Evolutionary conservation across 2,797 vertebrate species (phyloP).

Genomic region (Eupleurogrammus muticus): DNA sequence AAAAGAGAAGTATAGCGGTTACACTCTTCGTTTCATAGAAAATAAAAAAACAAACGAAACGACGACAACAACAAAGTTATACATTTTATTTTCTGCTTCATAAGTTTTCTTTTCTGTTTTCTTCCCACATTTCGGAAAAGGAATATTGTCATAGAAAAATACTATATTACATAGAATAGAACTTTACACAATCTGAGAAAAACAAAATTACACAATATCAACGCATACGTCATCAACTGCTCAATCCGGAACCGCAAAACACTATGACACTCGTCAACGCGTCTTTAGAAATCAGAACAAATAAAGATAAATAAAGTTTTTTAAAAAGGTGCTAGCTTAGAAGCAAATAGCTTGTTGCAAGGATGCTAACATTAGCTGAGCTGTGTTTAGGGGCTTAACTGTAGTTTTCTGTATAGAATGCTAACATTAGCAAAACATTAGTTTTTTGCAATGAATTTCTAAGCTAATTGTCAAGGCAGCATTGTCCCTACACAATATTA

Average conservation of each 20-base stretch:
- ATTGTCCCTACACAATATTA: not conserved
- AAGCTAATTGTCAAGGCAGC: not conserved
- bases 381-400: not conserved
- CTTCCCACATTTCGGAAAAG: slow-evolving; percentile 82
- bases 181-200: slow-evolving; percentile 94
- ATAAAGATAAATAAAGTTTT: too few species aligned
- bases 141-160: slow-evolving; percentile 91
- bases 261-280: not conserved
- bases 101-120: slow-evolving; percentile 77
- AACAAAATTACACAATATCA: slow-evolving; percentile 86
- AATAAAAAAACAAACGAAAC: slow-evolving; percentile 83
- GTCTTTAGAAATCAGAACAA: not conserved
- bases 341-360: not conserved
- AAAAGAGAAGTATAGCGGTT: slow-evolving; percentile 84
- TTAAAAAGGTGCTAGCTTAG: not conserved
- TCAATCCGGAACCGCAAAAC: slow-evolving; percentile 54
- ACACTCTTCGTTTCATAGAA: slow-evolving; percentile 85
- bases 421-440: not conserved
- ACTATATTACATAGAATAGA: slow-evolving; percentile 95
- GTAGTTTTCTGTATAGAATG: not conserved
- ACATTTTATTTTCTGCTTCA: slow-evolving; percentile 72
- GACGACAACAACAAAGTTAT: slow-evolving; percentile 85
- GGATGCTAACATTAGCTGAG: not conserved
- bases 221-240: slow-evolving; percentile 75
- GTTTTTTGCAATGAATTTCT: not conserved